phyloP scores from a whole-genome alignment of 2,113 vertebrate genomes.

The Rhinogobius similis region DNA sequence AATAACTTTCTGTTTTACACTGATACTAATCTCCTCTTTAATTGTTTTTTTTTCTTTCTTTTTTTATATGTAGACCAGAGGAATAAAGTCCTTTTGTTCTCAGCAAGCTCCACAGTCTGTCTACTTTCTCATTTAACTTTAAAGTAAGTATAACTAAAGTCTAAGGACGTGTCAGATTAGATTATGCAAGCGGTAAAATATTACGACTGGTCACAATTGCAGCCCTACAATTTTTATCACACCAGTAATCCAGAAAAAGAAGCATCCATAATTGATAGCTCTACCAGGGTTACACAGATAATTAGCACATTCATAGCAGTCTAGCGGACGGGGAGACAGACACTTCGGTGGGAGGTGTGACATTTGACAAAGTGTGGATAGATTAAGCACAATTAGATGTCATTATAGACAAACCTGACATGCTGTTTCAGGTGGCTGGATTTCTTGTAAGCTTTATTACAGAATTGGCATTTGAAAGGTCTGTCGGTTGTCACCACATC shows the following conservation, averaged over 20 bases:
- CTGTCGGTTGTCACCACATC: constrained; percentile 89
- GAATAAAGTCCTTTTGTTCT: not conserved
- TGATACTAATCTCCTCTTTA: not conserved
- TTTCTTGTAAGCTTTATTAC: constrained; percentile 96
- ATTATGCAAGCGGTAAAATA: constrained; percentile 3
- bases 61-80: no score
- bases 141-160: not conserved
- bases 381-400: not conserved
- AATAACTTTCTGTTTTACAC: not conserved
- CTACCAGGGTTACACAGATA: not conserved
- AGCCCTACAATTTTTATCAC: not conserved
- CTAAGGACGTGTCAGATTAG: not conserved
- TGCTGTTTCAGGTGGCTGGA: constrained; percentile 99
- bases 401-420: constrained; percentile 82
- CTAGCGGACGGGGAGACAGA: not conserved
- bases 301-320: not conserved
- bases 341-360: not conserved
- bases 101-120: not conserved
- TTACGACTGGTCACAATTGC: not conserved
- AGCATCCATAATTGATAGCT: not conserved
- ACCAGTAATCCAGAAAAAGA: not conserved
- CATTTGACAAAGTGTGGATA: not conserved
- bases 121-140: constrained; percentile 7
- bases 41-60: no score
- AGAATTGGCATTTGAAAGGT: constrained; percentile 95